Conservation (phyloP, 2,888 invertebrate genomes). For the Ormyrus labotus region DNA sequence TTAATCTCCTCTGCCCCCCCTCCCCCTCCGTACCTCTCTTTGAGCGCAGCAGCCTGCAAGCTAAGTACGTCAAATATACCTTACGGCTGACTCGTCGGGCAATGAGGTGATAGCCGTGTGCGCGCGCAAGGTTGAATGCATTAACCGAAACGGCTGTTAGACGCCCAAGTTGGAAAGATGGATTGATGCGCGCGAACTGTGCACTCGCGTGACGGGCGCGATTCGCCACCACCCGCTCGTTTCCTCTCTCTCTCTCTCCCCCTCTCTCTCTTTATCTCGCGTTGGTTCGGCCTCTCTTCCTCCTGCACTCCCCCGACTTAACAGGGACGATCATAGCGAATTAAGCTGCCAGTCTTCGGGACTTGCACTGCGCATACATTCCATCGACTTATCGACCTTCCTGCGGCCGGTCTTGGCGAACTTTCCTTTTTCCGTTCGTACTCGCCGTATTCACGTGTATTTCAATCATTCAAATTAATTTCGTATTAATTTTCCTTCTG, state of each 20-base stretch:
- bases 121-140: slow-evolving; percentile 66
- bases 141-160: slow-evolving; percentile 73
- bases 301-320: slow-evolving; percentile 34
- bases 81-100: slow-evolving; percentile 52
- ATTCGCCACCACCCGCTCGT: slow-evolving; percentile 61
- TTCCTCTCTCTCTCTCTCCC: slow-evolving; percentile 23
- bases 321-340: slow-evolving; percentile 65
- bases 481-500: no score
- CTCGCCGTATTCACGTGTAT: no score
- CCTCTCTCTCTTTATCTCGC: slow-evolving; percentile 21
- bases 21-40: neutral
- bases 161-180: slow-evolving; percentile 69
- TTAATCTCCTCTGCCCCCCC: slow-evolving; percentile 42
- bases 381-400: slow-evolving; percentile 38
- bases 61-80: slow-evolving; percentile 62
- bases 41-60: slow-evolving; percentile 34
- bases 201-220: slow-evolving; percentile 68
- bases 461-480: no score
- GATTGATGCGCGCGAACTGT: slow-evolving; percentile 69
- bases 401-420: neutral
- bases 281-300: slow-evolving; percentile 37
- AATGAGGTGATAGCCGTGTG: slow-evolving; percentile 59
- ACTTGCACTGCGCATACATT: slow-evolving; percentile 5
- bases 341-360: slow-evolving; percentile 66
- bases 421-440: neutral